These are phyloP conservation scores for Hartigia nigra DNA, from an alignment of 2,888 invertebrate species.

Conservation along the genomic window DNA sequence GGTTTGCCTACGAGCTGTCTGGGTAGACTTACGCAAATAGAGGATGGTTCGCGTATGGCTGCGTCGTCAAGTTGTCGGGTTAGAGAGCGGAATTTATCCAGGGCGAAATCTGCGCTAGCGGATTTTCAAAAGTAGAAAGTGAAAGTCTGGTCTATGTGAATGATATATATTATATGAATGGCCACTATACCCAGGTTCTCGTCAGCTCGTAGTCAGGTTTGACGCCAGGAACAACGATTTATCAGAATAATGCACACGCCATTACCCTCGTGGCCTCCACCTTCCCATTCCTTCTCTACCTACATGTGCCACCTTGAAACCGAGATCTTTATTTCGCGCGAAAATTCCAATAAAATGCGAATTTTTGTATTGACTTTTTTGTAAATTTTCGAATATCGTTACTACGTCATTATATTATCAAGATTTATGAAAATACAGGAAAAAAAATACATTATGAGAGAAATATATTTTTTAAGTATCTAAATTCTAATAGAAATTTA, in stretches of 20 bases:
- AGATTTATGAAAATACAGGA: background rate
- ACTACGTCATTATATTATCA: background rate
- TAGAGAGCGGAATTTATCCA: background rate
- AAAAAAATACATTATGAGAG: background rate
- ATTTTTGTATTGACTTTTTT: background rate
- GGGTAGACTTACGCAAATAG: background rate
- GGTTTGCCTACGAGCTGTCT: background rate
- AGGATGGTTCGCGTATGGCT: background rate
- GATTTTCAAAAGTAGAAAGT: background rate
- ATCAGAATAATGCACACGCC: slow-evolving; percentile 65
- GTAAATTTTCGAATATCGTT: background rate
- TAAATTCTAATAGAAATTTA: background rate
- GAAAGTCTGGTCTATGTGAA: background rate
- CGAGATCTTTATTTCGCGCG: slow-evolving; percentile 58
- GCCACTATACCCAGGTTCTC: slow-evolving; percentile 19
- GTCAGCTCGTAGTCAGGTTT: slow-evolving; percentile 56
- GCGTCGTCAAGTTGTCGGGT: background rate
- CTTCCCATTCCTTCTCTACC: background rate
- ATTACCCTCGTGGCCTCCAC: slow-evolving; percentile 58
- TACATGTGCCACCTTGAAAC: slow-evolving; percentile 45
- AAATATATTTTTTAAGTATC: background rate
- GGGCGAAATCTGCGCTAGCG: background rate
- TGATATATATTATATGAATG: background rate
- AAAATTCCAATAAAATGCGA: slow-evolving; percentile 44
- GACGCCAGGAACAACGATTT: slow-evolving; percentile 60